These are phyloP conservation scores for Anthonomus grandis DNA, from an alignment of 1,140 invertebrate species.

Conservation along the genomic window DNA sequence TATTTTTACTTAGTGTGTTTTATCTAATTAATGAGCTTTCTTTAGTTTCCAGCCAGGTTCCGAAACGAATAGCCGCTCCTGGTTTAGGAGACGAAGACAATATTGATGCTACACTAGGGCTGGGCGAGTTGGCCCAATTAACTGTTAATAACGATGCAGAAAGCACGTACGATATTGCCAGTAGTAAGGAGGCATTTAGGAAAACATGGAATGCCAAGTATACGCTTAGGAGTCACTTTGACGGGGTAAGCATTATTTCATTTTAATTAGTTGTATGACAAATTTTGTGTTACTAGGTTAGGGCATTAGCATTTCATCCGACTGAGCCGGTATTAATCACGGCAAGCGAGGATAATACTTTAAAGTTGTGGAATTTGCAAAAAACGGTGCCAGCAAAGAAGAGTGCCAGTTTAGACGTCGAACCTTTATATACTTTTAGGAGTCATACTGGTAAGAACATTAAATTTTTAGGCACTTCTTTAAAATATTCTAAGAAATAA, in stretches of 20 bases:
- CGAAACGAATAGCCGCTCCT: conserved; percentile 47
- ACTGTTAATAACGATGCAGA: conserved; percentile 97
- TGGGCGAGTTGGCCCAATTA: conserved; percentile 93
- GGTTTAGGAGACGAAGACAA: conserved; percentile 64
- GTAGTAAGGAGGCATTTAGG: conserved; percentile 84
- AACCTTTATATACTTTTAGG: conserved; percentile 94
- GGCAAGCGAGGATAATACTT: conserved; percentile 96
- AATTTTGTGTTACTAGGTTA: conserved; percentile 53
- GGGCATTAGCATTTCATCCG: conserved; percentile 96
- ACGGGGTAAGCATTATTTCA: conserved; percentile 56
- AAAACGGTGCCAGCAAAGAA: conserved; percentile 97
- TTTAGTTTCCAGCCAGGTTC: conserved; percentile 26
- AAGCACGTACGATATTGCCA: conserved; percentile 82
- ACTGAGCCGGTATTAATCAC: conserved; percentile 95
- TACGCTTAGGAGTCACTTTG: conserved; percentile 95
- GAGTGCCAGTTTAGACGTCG: conserved; percentile 94
- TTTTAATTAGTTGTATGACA: not conserved
- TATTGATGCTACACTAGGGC: conserved; percentile 76
- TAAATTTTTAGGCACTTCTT: no score
- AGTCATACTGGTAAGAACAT: conserved; percentile 29
- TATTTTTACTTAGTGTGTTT: not conserved
- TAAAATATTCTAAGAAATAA: no score
- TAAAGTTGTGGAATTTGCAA: conserved; percentile 98
- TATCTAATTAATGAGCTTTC: not conserved
- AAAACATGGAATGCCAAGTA: conserved; percentile 99